Conservation (phyloP, 2,888 invertebrate species). For the Lamellibrachia satsuma region DNA sequence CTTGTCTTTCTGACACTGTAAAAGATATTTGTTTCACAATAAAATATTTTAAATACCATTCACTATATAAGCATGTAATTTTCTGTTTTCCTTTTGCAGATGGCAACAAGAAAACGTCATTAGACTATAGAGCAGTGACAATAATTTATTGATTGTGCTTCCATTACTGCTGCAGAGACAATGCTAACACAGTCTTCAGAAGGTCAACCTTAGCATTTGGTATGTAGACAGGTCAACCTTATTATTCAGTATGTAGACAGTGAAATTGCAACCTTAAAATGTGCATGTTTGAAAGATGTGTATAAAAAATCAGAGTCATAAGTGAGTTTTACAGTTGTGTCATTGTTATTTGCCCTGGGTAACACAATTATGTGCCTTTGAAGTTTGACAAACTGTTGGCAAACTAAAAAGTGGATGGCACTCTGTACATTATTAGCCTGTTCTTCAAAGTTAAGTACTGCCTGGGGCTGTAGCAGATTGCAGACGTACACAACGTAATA, state of each 20-base stretch:
- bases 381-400: neutral
- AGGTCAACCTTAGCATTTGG: neutral
- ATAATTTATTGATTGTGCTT: neutral
- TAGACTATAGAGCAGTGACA: neutral
- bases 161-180: neutral
- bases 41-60: too few relatives aligned
- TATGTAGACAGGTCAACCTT: slow-evolving; percentile 3
- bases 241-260: neutral
- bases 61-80: neutral
- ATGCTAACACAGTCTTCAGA: neutral
- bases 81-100: neutral
- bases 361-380: neutral
- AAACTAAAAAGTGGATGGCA: neutral
- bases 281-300: slow-evolving; percentile 9
- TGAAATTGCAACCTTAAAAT: neutral
- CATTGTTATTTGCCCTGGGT: neutral
- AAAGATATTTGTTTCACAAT: neutral
- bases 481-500: neutral
- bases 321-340: neutral
- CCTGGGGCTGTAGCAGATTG: neutral
- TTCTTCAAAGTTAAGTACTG: too few relatives aligned
- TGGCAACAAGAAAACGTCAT: neutral
- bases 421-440: neutral
- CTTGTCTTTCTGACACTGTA: neutral
- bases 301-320: neutral